Percentiles rank a stretch among this genome's conserved stretches.
These are phyloP conservation scores for Phragmatobia fuliginosa DNA, from an alignment of 2,888 invertebrate species.

Conservation along the genomic window DNA sequence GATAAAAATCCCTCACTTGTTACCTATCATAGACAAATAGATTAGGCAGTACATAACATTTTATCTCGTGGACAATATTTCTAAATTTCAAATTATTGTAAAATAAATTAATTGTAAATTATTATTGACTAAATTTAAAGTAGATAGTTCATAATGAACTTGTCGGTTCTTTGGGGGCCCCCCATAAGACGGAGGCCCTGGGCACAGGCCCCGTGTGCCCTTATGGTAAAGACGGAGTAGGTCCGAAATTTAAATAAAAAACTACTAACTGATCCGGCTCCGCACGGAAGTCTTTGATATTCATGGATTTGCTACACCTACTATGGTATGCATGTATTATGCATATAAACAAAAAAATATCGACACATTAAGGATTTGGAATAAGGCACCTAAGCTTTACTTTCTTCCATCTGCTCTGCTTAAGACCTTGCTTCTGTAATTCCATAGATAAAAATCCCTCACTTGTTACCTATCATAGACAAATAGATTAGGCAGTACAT, in stretches of 20 bases:
- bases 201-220: too few species aligned
- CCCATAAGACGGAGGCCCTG: too few species aligned
- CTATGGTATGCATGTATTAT: too few species aligned
- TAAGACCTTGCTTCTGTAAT: neutral
- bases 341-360: too few species aligned
- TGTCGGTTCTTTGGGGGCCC: too few species aligned
- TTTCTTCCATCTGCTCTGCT: neutral
- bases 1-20: neutral
- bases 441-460: conserved; percentile 6
- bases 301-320: too few species aligned
- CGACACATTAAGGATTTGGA: too few species aligned
- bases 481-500: conserved; percentile 1
- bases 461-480: conserved; percentile 8
- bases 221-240: too few species aligned
- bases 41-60: conserved; percentile 5
- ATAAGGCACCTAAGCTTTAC: too few species aligned
- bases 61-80: conserved; percentile 19
- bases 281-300: too few species aligned
- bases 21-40: conserved; percentile 10
- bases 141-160: conserved; percentile 60
- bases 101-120: conserved; percentile 22
- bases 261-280: too few species aligned
- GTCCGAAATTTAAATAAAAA: too few species aligned
- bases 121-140: conserved; percentile 36
- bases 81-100: conserved; percentile 26